These are phyloP conservation scores for Darevskia nairensis DNA, from an alignment of 2,797 vertebrate species.

Conservation along the genomic window DNA sequence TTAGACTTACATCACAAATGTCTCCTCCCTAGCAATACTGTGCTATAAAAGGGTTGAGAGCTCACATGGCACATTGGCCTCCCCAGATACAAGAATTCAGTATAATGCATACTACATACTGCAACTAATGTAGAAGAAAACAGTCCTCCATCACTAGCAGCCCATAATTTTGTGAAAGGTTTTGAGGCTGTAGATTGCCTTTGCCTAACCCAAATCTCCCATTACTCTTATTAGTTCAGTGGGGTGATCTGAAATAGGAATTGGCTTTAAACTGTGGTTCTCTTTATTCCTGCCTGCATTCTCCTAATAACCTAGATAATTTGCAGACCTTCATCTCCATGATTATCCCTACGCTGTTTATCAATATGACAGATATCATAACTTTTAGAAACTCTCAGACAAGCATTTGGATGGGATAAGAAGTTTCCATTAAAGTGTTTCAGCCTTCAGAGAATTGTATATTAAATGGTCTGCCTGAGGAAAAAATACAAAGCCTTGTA, in stretches of 20 bases:
- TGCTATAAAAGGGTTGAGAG: not conserved
- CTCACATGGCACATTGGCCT: not conserved
- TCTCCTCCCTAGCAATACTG: not conserved
- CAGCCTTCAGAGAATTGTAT: not conserved
- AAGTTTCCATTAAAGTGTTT: slow-evolving; percentile 35
- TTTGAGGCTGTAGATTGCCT: not conserved
- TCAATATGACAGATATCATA: slow-evolving; percentile 41
- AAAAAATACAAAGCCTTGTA: slow-evolving; percentile 27
- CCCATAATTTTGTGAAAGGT: not conserved
- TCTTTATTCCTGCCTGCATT: slow-evolving; percentile 17
- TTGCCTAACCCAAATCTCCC: slow-evolving; percentile 18
- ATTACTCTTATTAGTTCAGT: slow-evolving; percentile 21
- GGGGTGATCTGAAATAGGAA: slow-evolving; percentile 40
- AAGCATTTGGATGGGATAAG: slow-evolving; percentile 35
- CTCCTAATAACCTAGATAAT: slow-evolving; percentile 16
- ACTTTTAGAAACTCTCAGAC: slow-evolving; percentile 41
- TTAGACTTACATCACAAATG: not conserved
- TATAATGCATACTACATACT: not conserved
- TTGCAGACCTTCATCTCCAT: slow-evolving; percentile 20
- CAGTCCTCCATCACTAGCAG: not conserved
- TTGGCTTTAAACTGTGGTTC: slow-evolving; percentile 38
- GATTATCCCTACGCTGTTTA: slow-evolving; percentile 49
- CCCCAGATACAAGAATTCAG: no score
- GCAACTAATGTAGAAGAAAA: not conserved
- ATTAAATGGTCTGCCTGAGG: slow-evolving; percentile 29